A percentile compares a stretch with the other conserved stretches of the same genome.
Evolutionary conservation across 2,888 invertebrate species (phyloP).

Genomic region (Orgyia antiqua): DNA sequence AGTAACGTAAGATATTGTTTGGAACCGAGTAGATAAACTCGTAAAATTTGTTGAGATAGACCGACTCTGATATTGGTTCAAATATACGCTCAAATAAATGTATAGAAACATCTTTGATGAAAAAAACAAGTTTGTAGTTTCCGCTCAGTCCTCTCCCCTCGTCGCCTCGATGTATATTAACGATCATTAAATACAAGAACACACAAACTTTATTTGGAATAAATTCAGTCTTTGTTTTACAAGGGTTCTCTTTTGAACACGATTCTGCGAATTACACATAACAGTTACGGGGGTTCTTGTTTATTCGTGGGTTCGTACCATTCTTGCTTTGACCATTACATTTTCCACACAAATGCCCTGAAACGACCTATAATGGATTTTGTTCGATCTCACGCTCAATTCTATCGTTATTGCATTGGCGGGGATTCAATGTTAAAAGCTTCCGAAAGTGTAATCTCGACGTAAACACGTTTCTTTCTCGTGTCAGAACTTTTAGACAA

Average conservation of each 20-base stretch:
- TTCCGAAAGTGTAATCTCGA: constrained; percentile 7
- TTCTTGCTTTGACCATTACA: constrained; percentile 24
- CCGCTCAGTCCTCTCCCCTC: constrained; percentile 2
- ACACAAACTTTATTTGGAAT: constrained; percentile 8
- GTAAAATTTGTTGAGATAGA: constrained; percentile 25
- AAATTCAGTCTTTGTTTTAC: constrained; percentile 12
- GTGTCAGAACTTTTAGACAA: no score
- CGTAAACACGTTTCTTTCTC: constrained; percentile 13
- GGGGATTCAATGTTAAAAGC: constrained; percentile 13
- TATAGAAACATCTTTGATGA: constrained; percentile 6
- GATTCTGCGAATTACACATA: constrained; percentile 22
- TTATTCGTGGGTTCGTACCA: constrained; percentile 18
- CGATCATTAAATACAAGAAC: constrained; percentile 12
- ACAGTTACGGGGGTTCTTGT: constrained; percentile 19
- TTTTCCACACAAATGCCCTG: constrained; percentile 27
- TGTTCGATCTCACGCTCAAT: constrained; percentile 25
- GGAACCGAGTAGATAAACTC: constrained; percentile 24
- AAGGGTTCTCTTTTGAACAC: constrained; percentile 24
- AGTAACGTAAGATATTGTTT: constrained; percentile 31
- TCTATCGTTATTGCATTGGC: constrained; percentile 22
- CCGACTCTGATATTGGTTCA: constrained; percentile 19
- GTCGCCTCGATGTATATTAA: constrained; percentile 20
- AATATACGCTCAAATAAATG: constrained; percentile 19
- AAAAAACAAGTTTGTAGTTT: constrained; percentile 5
- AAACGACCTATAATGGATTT: constrained; percentile 23